Conservation (phyloP, 2,797 vertebrate species). For the Mus minutoides region DNA sequence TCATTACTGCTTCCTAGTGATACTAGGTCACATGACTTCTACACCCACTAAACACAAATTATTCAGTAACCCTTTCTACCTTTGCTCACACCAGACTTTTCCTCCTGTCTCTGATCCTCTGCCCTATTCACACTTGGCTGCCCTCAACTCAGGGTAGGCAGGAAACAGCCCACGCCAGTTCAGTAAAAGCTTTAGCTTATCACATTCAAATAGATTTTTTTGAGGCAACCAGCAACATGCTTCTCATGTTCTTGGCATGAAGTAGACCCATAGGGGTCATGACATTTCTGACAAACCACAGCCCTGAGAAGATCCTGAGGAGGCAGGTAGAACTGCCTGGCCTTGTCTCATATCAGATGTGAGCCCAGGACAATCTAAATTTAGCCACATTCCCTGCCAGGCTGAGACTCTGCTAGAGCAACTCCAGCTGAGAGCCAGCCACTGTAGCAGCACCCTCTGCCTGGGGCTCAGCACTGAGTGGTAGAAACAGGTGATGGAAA, state of each 20-base stretch:
- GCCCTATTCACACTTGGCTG: not conserved
- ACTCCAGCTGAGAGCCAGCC: not conserved
- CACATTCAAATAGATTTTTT: slow-evolving; percentile 25
- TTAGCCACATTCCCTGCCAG: slow-evolving; percentile 32
- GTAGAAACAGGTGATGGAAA: slow-evolving; percentile 76
- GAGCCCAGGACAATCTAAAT: slow-evolving; percentile 73
- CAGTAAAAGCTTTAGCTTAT: not conserved
- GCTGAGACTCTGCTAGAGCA: slow-evolving; percentile 22
- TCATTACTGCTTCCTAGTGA: not conserved
- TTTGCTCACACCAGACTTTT: slow-evolving; percentile 10
- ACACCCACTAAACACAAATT: not conserved
- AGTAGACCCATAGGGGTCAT: not conserved
- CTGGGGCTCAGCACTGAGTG: slow-evolving; percentile 49
- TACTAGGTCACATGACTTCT: not conserved
- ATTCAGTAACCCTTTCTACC: not conserved
- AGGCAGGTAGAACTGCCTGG: not conserved
- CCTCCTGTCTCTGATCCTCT: not conserved
- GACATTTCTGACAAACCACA: not conserved
- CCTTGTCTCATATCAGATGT: slow-evolving; percentile 58
- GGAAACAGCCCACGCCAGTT: not conserved
- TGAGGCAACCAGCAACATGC: not conserved
- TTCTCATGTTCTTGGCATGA: not conserved
- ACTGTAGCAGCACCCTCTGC: slow-evolving; percentile 57
- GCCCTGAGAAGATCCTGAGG: not conserved
- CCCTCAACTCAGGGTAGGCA: not conserved